Percentiles rank a stretch among this genome's conserved stretches.
Conservation (phyloP, 2,888 invertebrate species). For the Piscicola geometra region DNA sequence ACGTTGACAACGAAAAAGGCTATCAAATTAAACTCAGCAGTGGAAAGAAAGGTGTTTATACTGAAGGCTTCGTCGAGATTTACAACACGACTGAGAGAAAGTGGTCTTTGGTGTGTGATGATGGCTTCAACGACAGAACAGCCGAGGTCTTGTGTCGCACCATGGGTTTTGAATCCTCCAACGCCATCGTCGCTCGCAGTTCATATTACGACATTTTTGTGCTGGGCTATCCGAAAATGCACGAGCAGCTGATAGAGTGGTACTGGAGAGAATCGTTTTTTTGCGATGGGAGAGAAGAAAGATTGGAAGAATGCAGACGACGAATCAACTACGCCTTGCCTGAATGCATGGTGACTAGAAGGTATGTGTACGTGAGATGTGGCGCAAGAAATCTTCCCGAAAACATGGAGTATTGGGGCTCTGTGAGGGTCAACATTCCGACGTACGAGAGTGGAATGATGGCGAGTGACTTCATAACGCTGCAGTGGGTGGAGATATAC, state of each 20-base stretch:
- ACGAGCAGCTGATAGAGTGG: constrained; percentile 49
- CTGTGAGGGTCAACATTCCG: constrained; percentile 78
- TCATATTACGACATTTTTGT: constrained; percentile 53
- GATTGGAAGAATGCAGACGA: constrained; percentile 62
- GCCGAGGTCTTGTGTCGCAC: constrained; percentile 93
- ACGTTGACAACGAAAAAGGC: constrained; percentile 28
- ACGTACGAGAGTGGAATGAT: constrained; percentile 71
- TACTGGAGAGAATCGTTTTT: constrained; percentile 53
- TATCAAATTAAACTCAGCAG: constrained; percentile 66
- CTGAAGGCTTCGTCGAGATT: constrained; percentile 83
- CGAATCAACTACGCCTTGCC: constrained; percentile 66
- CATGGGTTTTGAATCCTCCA: constrained; percentile 79
- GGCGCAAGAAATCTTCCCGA: constrained; percentile 59
- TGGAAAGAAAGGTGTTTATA: constrained; percentile 58
- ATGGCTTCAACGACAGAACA: constrained; percentile 86
- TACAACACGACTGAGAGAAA: constrained; percentile 90
- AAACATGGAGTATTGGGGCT: constrained; percentile 72
- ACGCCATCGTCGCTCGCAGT: constrained; percentile 75
- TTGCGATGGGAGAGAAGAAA: constrained; percentile 55
- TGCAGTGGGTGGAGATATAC: constrained; percentile 71
- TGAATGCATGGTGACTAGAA: constrained; percentile 70
- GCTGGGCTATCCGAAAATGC: constrained; percentile 52
- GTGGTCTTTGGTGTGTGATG: constrained; percentile 93
- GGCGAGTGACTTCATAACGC: constrained; percentile 65
- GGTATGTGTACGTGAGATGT: constrained; percentile 87